These are phyloP conservation scores for Etheostoma spectabile DNA, from an alignment of 2,113 vertebrate genomes.

Conservation along the genomic window DNA sequence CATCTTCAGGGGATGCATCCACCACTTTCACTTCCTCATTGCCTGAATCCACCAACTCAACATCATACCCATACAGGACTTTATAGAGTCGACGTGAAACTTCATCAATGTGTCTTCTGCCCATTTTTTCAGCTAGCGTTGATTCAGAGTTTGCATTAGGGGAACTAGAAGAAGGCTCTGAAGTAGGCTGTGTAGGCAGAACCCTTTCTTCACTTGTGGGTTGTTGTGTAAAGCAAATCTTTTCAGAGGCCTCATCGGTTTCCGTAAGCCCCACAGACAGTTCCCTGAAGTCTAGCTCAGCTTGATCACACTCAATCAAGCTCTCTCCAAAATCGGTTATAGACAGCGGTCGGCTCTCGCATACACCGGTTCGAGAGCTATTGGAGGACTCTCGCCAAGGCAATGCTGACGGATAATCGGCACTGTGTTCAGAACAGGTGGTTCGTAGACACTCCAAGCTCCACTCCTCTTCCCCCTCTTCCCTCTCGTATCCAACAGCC, in stretches of 20 bases:
- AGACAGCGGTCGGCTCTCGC: slow-evolving; percentile 64
- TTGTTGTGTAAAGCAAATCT: slow-evolving; percentile 10
- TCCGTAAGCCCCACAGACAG: slow-evolving; percentile 71
- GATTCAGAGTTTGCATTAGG: background rate
- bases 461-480: slow-evolving; percentile 66
- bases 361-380: slow-evolving; percentile 48
- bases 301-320: slow-evolving; percentile 78
- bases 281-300: slow-evolving; percentile 78
- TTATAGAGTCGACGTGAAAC: slow-evolving; percentile 79
- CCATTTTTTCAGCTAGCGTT: slow-evolving; percentile 9
- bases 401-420: slow-evolving; percentile 32
- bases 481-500: slow-evolving; percentile 52
- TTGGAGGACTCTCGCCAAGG: slow-evolving; percentile 47
- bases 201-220: slow-evolving; percentile 9
- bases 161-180: background rate
- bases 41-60: slow-evolving; percentile 39
- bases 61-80: slow-evolving; percentile 76
- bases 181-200: background rate
- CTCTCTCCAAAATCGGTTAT: slow-evolving; percentile 80
- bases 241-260: slow-evolving; percentile 43
- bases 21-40: slow-evolving; percentile 16
- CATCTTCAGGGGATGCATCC: slow-evolving; percentile 1
- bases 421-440: slow-evolving; percentile 14
- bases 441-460: slow-evolving; percentile 66
- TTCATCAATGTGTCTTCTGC: slow-evolving; percentile 67